Evolutionary conservation across 2,113 vertebrate genomes (phyloP).

Genomic region (Burhinus bistriatus): DNA sequence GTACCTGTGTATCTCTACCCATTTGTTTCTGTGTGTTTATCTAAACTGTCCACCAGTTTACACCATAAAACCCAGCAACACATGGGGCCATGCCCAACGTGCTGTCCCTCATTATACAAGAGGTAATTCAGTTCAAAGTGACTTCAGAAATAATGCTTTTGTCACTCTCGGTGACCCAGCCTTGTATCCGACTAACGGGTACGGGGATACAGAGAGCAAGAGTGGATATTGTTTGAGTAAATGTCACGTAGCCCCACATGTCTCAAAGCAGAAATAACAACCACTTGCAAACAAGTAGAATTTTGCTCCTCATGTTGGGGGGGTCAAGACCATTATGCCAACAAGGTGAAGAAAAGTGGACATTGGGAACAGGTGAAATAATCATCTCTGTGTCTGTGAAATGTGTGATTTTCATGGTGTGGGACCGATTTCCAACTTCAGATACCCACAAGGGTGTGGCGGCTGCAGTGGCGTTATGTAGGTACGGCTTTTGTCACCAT

Average conservation of each 20-base stretch:
- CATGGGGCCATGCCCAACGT: neutral
- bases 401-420: neutral
- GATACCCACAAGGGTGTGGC: neutral
- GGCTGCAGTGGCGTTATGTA: neutral
- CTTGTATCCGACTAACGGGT: neutral
- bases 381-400: neutral
- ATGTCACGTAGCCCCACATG: rapidly evolving
- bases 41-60: neutral
- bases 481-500: no score
- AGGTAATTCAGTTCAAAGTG: neutral
- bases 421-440: neutral
- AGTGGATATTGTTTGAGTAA: neutral
- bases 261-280: neutral
- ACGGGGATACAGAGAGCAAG: neutral
- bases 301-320: rapidly evolving
- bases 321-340: neutral
- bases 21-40: neutral
- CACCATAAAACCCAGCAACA: neutral
- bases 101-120: neutral
- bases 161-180: neutral
- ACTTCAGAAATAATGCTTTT: neutral
- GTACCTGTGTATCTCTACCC: neutral
- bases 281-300: neutral
- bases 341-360: neutral
- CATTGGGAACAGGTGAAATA: neutral